Base-by-base conservation (phyloP, 2,113 vertebrate species). In the Carassius auratus region DNA sequence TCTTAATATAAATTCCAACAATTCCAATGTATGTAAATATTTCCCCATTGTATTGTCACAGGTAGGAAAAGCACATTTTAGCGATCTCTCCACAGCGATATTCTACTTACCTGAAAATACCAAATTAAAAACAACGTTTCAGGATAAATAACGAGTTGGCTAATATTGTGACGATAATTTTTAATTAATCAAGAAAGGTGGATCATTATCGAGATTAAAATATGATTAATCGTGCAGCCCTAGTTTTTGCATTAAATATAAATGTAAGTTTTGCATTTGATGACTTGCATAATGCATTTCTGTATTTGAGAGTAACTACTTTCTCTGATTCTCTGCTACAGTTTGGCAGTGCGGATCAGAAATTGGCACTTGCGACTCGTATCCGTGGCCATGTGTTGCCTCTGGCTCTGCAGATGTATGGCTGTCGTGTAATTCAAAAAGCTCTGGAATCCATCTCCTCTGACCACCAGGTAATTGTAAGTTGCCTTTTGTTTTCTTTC, bases 381-480 rank as follows among this genome's bases (percentile, higher is more conserved):
- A 99, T 99, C 92, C 96, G 98, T 69, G 98, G 98, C 26, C 98
- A 99, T 0, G 98, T 99, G 73, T 93, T 99, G 59, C 99, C 98
- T 4, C 92, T 99, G 94, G 98, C 98, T 9, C 91, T 99, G 92
- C 98, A 99, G 94, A 99, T 99, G 98, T 99, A 99, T 1, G 98
- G 98, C 90, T 99, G 98, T 87, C 95, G 98, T 89, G 98, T 99
- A 84, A 99, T 99, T 91, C 98, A 99, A 94, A 99, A 99, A 94
- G 98, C 98, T 84, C 96, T 99, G 71, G 98, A 99, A 93, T 99
- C 99, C 93, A 98, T 99, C 92, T 98, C 98, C 86, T 97, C 98
- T 81, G 98, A 99, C 92, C 98, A 99, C 95, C 98, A 99, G 95
- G 98, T 99, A 95, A 99, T 99, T 95, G 98, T 99, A 96, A 98